Percentiles rank a stretch among this genome's conserved stretches.
Evolutionary conservation across 1,140 invertebrate species (phyloP).

Genomic region (Chionoecetes opilio): DNA sequence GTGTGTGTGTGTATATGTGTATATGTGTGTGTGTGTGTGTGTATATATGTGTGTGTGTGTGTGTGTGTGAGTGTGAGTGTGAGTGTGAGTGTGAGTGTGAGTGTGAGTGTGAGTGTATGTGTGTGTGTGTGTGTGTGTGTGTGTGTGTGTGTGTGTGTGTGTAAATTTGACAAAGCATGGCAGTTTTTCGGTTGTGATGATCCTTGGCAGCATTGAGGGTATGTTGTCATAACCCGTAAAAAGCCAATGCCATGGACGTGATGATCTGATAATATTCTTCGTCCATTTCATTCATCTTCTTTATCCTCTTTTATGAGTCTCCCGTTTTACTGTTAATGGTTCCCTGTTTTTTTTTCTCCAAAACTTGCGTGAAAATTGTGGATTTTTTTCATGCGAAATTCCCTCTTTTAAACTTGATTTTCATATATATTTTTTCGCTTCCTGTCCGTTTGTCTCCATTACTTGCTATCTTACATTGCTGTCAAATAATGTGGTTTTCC

Average conservation of each 20-base stretch:
- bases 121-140: neutral
- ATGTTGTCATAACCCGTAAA: too few species aligned
- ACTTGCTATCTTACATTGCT: neutral
- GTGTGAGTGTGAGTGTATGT: neutral
- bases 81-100: neutral
- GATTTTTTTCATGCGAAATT: neutral
- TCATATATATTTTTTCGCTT: neutral
- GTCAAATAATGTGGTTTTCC: too few species aligned
- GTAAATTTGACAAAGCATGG: too few species aligned
- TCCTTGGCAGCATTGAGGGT: too few species aligned
- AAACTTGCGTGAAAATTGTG: neutral
- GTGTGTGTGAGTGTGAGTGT: neutral
- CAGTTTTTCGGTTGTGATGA: too few species aligned
- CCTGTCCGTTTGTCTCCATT: neutral
- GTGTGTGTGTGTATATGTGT: too few species aligned
- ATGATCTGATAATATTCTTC: too few species aligned
- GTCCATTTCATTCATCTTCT: too few species aligned
- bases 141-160: slow-evolving; percentile 31
- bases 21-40: neutral
- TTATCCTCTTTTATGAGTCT: too few species aligned
- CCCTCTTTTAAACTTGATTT: neutral
- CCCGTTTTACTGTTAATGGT: too few species aligned
- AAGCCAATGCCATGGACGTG: too few species aligned
- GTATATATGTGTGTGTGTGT: slow-evolving; percentile 23
- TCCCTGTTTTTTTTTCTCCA: too few species aligned